Evolutionary conservation across 2,113 vertebrate species (phyloP).

Genomic region (Muscicapa adusta): DNA sequence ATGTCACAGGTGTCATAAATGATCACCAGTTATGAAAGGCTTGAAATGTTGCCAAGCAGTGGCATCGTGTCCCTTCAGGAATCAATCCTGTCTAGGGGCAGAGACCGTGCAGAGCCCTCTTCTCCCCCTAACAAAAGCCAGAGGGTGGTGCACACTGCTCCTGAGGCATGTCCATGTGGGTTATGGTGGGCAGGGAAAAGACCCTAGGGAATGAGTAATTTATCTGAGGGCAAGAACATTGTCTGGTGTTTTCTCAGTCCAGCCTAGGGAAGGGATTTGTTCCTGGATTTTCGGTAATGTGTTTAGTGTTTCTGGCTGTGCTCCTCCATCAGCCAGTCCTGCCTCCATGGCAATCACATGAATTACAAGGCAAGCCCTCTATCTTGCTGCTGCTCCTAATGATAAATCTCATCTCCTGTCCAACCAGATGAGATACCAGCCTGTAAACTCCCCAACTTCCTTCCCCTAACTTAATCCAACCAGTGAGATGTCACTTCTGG

Average conservation of each 20-base stretch:
- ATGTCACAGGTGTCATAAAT: not conserved
- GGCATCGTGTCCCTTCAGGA: not conserved
- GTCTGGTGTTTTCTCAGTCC: not conserved
- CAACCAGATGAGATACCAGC: not conserved
- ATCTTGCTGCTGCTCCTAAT: not conserved
- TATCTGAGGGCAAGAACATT: not conserved
- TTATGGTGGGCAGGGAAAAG: not conserved
- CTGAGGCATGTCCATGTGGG: not conserved
- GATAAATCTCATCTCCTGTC: not conserved
- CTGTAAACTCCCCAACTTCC: not conserved
- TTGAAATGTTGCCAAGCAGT: not conserved
- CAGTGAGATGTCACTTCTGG: not conserved
- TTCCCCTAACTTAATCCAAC: not conserved
- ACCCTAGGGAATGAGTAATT: not conserved
- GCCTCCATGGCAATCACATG: not conserved
- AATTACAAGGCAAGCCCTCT: not conserved
- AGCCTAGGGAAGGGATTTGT: not conserved
- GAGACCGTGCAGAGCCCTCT: not conserved
- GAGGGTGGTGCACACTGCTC: not conserved
- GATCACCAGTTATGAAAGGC: not conserved
- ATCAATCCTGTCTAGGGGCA: not conserved
- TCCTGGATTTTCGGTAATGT: fast-evolving
- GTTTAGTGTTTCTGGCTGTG: not conserved
- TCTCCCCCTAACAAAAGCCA: not conserved
- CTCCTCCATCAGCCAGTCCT: not conserved